Evolutionary conservation across 1,140 invertebrate genomes (phyloP), one percentile per base, ranked within the genome.

Genomic region (Colletes gigas): DNA sequence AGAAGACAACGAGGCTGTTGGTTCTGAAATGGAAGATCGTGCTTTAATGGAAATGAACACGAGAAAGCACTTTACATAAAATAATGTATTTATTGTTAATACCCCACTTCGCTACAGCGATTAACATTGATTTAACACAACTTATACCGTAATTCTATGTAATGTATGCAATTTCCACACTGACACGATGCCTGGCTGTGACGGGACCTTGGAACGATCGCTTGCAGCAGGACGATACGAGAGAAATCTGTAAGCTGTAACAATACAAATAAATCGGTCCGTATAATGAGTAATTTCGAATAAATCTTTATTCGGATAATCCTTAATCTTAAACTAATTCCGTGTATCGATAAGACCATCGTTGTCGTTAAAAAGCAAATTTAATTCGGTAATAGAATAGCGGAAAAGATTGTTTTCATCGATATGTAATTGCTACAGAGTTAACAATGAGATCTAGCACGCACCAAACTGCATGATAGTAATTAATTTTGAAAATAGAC

Each of bases 11-110:
- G 30, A 30, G 30, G 30, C 30, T 30, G 30, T 30, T 30, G 30
- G 1, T 30, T 30, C 54, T 4, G 54, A 1, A n/a, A 17, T 4
- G 60, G 19, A 8, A 14, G 12, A 54, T 19, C 5, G 1, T 30
- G 10, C 1, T 30, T 50, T 47, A 15, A 7, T 15, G 44, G n/a
- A n/a, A 39, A 17, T 21, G 44, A 65, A 68, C 19, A 8, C 83
- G 71, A 83, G 41, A 68, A 80, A 70, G 44, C n/a, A 68, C 12
- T 14, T 59, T 83, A 84, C 84, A 89, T 92, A 92, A 92, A 92
- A 92, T 92, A 92, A 88, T 90, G 90, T 91, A 88, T 92, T 89
- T 92, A 91, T 91, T 91, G 89, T 63, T 91, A 90, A 90, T 92
- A 88, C 90, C 84, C 88, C 88, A 90, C 83, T 90, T 87, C 88